phyloP scores from a whole-genome alignment of 2,888 invertebrate species.

The Cryptops parisi region DNA sequence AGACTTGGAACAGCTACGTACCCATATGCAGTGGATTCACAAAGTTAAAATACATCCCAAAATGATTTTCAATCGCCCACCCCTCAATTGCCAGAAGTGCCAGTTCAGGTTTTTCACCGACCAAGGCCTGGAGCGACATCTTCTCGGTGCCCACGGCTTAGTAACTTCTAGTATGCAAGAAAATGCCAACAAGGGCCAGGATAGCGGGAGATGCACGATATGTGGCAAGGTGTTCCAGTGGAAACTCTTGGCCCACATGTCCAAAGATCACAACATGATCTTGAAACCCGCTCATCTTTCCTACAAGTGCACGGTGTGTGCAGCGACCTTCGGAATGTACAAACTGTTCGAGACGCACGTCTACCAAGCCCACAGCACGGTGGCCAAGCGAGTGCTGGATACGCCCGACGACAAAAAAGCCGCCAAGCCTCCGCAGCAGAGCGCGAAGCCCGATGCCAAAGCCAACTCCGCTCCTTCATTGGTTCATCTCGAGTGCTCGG shows the following conservation, averaged over 20 bases:
- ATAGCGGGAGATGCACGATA: conserved; percentile 84
- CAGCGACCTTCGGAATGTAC: conserved; percentile 89
- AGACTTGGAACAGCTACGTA: conserved; percentile 80
- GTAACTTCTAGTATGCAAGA: conserved; percentile 94
- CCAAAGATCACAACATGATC: conserved; percentile 78
- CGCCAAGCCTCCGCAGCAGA: neutral
- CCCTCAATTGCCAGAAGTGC: conserved; percentile 90
- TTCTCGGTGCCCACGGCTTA: conserved; percentile 82
- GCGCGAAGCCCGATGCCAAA: neutral
- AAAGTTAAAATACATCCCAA: conserved; percentile 92
- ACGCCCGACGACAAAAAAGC: conserved; percentile 14
- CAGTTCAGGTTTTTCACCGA: conserved; percentile 94
- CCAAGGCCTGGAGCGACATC: conserved; percentile 87
- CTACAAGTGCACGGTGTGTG: conserved; percentile 89
- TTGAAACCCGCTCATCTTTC: conserved; percentile 84
- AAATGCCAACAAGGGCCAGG: conserved; percentile 86
- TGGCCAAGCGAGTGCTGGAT: conserved; percentile 46
- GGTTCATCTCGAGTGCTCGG: conserved; percentile 14
- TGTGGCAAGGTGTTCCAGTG: conserved; percentile 90
- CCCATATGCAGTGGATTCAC: conserved; percentile 97
- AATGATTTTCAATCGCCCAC: conserved; percentile 88
- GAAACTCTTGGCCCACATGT: conserved; percentile 82
- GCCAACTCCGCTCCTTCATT: neutral
- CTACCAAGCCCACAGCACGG: conserved; percentile 81
- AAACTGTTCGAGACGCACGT: conserved; percentile 89